These are phyloP conservation scores for Pseudorasbora parva DNA, from an alignment of 2,113 vertebrate genomes.

Conservation along the genomic window DNA sequence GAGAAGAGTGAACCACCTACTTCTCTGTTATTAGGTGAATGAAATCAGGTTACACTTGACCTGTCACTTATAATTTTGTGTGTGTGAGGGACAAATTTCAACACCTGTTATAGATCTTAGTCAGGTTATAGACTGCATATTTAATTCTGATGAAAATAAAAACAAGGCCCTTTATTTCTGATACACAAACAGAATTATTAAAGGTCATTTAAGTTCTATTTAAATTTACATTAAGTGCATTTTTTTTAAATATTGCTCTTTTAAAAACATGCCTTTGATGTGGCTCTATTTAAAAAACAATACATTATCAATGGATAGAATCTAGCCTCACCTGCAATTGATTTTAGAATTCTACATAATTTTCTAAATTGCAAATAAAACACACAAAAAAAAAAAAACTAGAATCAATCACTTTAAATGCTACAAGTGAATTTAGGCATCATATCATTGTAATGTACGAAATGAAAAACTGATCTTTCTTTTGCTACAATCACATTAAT, in stretches of 20 bases:
- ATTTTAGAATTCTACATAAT: too few species aligned
- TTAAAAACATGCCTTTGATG: not conserved
- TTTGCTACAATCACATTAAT: not conserved
- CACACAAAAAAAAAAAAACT: too few species aligned
- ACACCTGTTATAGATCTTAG: not conserved
- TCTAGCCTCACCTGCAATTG: too few species aligned
- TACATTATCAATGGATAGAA: not conserved
- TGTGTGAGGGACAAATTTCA: not conserved
- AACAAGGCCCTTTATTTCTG: too few species aligned
- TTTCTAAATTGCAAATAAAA: not conserved
- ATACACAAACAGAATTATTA: not conserved
- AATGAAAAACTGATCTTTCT: not conserved
- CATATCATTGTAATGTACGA: not conserved
- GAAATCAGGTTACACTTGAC: not conserved
- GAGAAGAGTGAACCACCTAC: not conserved
- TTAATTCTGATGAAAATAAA: not conserved
- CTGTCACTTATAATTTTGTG: not conserved
- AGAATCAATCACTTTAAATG: not conserved
- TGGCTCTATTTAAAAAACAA: not conserved
- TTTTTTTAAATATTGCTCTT: not conserved
- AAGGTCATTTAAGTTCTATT: not conserved
- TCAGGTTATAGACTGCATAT: not conserved
- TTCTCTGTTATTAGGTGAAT: constrained; percentile 28
- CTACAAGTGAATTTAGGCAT: not conserved
- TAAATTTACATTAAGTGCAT: not conserved